A percentile compares a stretch with the other conserved stretches of the same genome.
Evolutionary conservation across 2,113 vertebrate genomes (phyloP).

Genomic region (Phalacrocorax aristotelis): DNA sequence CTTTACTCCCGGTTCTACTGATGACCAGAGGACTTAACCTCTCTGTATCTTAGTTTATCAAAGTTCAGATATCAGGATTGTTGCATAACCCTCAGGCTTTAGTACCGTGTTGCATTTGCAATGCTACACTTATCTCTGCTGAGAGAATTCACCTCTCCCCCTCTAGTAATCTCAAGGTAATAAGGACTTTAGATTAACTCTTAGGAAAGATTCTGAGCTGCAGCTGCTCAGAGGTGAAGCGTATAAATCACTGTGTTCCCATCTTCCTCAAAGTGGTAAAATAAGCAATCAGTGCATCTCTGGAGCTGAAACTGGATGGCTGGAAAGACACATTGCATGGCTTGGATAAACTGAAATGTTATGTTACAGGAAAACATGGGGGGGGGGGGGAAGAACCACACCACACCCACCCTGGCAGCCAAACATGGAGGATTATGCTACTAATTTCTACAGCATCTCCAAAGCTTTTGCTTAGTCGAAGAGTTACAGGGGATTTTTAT

Average conservation of each 20-base stretch:
- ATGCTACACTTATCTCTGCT: background rate
- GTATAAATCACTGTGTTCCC: background rate
- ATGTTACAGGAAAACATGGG: background rate
- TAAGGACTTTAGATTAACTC: background rate
- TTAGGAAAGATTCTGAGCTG: background rate
- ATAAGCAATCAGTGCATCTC: background rate
- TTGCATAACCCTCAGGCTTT: background rate
- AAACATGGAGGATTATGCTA: background rate
- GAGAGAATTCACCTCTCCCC: conserved; percentile 8
- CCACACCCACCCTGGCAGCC: background rate
- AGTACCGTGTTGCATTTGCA: background rate
- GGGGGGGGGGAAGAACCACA: too few relatives aligned
- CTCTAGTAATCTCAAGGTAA: background rate
- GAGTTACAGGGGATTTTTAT: background rate
- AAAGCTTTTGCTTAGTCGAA: background rate
- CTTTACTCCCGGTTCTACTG: background rate
- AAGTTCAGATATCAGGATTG: background rate
- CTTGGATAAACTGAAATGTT: background rate
- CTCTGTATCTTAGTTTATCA: background rate
- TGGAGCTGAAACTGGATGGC: background rate
- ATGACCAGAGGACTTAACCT: background rate
- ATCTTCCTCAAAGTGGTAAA: background rate
- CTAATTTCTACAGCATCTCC: background rate
- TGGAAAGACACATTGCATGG: background rate
- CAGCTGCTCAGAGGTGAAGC: background rate